Evolutionary conservation across 2,888 invertebrate species (phyloP).

Genomic region (Macaria liturata): DNA sequence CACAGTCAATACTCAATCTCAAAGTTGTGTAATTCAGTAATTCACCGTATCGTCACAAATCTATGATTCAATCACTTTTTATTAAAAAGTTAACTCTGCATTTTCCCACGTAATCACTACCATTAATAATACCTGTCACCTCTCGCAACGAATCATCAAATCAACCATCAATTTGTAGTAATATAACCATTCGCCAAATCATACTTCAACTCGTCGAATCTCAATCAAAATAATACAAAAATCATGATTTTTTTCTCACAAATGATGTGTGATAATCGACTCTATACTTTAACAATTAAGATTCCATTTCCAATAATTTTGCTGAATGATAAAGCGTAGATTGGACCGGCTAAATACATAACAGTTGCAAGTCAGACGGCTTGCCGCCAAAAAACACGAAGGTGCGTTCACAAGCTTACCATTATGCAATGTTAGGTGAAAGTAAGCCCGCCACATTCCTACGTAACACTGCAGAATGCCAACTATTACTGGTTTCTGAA

Average conservation of each 20-base stretch:
- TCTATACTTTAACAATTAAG: too few species aligned
- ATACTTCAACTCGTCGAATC: too few species aligned
- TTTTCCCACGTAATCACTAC: conserved; percentile 10
- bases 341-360: background rate
- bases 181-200: too few species aligned
- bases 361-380: conserved; percentile 52
- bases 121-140: conserved; percentile 16
- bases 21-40: too few species aligned
- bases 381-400: conserved; percentile 59
- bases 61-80: background rate
- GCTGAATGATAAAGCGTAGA: too few species aligned
- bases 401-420: conserved; percentile 37
- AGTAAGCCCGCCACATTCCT: conserved; percentile 61
- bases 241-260: too few species aligned
- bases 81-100: background rate
- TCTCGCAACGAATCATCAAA: conserved; percentile 1
- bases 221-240: too few species aligned
- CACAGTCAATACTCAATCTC: too few species aligned
- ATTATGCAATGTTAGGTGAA: conserved; percentile 47
- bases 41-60: too few species aligned
- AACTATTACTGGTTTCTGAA: conserved; percentile 31
- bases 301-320: too few species aligned
- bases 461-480: conserved; percentile 15
- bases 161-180: conserved; percentile 10
- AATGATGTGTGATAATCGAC: too few species aligned